These are phyloP conservation scores for Aphaenogaster floridana DNA, from an alignment of 1,140 invertebrate species.

Conservation along the genomic window DNA sequence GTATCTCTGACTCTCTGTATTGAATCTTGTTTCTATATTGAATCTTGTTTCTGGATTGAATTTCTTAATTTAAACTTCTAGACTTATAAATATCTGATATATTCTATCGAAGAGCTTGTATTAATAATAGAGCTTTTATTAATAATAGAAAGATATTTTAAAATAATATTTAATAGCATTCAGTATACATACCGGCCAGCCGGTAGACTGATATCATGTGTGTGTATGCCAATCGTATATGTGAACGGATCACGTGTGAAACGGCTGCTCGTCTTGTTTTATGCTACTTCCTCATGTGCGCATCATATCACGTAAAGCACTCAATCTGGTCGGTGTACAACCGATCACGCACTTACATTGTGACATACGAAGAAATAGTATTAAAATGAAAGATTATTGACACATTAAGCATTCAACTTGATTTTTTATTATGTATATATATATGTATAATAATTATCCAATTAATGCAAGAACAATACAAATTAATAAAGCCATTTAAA, in stretches of 20 bases:
- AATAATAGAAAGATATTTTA: not conserved
- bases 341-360: conserved; percentile 28
- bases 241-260: not conserved
- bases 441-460: too few relatives aligned
- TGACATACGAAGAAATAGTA: not conserved
- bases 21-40: not conserved
- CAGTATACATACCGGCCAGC: not conserved
- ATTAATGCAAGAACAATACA: too few relatives aligned
- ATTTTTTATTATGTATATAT: too few relatives aligned
- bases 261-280: too few relatives aligned
- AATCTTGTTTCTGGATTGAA: not conserved
- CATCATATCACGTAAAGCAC: conserved; percentile 10
- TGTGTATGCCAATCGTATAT: not conserved
- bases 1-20: not conserved
- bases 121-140: not conserved
- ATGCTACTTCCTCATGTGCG: conserved; percentile 11
- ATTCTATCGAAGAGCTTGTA: not conserved
- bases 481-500: too few relatives aligned
- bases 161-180: not conserved
- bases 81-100: not conserved
- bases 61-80: not conserved
- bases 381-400: not conserved
- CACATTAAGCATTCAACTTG: not conserved
- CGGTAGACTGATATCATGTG: not conserved
- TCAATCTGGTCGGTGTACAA: not conserved